A percentile compares a stretch with the other conserved stretches of the same genome.
phyloP scores from a whole-genome alignment of 2,797 vertebrate species.

The Rhodeus uyekii region DNA sequence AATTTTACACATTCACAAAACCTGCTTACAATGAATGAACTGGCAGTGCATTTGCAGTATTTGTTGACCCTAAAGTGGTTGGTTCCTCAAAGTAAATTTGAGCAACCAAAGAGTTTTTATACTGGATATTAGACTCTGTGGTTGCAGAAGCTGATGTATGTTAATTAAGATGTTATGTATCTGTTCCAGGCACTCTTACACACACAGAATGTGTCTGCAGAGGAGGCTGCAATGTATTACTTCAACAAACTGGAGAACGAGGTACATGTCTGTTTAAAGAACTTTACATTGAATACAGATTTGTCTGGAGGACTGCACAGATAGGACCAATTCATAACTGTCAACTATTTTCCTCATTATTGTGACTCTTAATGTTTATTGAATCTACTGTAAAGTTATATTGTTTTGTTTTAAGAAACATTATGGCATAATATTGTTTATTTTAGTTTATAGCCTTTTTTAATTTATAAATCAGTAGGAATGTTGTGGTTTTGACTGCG shows the following conservation, averaged over 20 bases:
- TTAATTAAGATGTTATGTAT: background rate
- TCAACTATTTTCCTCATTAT: background rate
- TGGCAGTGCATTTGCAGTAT: background rate
- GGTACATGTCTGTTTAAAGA: slow-evolving; percentile 63
- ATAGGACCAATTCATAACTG: background rate
- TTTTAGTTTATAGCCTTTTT: background rate
- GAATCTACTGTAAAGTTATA: background rate
- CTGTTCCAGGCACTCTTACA: slow-evolving; percentile 78
- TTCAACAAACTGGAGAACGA: slow-evolving; percentile 87
- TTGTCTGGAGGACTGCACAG: background rate
- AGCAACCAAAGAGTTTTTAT: background rate
- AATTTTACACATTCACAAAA: background rate
- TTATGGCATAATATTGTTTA: background rate
- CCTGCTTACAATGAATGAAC: background rate
- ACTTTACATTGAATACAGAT: background rate
- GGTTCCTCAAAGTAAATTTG: background rate
- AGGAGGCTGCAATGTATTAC: slow-evolving; percentile 87
- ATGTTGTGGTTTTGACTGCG: background rate
- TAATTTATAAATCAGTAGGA: background rate
- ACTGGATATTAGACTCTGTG: background rate
- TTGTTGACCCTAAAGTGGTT: background rate
- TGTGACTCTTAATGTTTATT: background rate
- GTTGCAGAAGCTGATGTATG: background rate
- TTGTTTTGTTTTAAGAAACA: background rate
- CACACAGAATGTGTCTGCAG: slow-evolving; percentile 82